Evolutionary conservation across 2,888 invertebrate genomes (phyloP), one percentile per base, ranked within the genome.

Genomic region (Tricholauxania praeusta): DNA sequence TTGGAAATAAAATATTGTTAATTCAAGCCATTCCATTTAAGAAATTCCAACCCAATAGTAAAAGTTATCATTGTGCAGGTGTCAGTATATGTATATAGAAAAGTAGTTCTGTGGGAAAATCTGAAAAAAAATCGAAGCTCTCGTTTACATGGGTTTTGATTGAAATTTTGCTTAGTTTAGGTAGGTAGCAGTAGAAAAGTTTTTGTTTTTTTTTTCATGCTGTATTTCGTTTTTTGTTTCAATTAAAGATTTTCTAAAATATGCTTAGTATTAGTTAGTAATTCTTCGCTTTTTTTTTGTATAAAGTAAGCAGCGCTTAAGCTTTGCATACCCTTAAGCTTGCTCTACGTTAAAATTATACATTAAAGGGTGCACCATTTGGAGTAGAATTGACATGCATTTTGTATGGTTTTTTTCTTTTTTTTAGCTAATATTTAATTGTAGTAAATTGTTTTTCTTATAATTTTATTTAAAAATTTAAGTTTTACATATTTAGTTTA

Each of bases 61-160:
- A 62, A 66, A 66, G 32, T 72, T 66, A 65, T 65, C 19, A 70
- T 79, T 74, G 72, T n/a, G 51, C 39, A 51, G 66, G 52, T 47
- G 19, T 74, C 39, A 39, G 39, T 39, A 8, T n/a, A n/a, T n/a
- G n/a, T n/a, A n/a, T 32, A 32, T 39, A 39, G 39, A 39, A 39
- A 39, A 39, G 39, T 39, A 39, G 10, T 39, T 5, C 10, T 8
- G 39, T 39, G 10, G 10, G 39, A 10, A 39, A 28, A 10, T 39
- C 10, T 39, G 39, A 39, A 39, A 39, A 39, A 39, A 39, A 19
- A 22, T 64, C 51, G 64, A 64, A 64, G 64, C 64, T 64, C 64
- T 64, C 64, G 64, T 64, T 64, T 51, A 64, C 64, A 51, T 49
- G 59, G 19, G 17, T 59, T 60, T 60, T 28, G 19, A 60, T 53